Evolutionary conservation across 2,797 vertebrate species (phyloP).

Genomic region (Sciaenops ocellatus): DNA sequence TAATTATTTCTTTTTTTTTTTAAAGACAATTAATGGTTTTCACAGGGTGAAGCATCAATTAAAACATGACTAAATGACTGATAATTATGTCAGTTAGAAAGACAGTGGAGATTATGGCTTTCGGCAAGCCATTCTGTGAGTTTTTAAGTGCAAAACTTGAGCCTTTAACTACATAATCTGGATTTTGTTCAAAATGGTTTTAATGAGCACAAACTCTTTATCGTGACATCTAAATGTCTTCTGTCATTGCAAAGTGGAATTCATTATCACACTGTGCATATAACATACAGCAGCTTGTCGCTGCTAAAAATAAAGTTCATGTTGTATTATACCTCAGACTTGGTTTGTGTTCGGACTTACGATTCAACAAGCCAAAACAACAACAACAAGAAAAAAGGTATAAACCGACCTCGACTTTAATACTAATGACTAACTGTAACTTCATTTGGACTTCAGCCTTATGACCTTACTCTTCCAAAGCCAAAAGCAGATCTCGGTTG

Average conservation of each 20-base stretch:
- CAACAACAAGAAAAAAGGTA: background rate
- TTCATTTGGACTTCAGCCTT: slow-evolving; percentile 31
- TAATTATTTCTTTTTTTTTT: too few species aligned
- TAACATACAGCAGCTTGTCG: background rate
- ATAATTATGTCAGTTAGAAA: slow-evolving; percentile 19
- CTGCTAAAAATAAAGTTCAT: background rate
- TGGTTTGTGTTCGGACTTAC: background rate
- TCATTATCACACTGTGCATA: background rate
- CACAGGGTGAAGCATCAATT: slow-evolving; percentile 3
- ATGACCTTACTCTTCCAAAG: slow-evolving; percentile 19
- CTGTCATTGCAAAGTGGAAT: background rate
- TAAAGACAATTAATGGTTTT: slow-evolving; percentile 24
- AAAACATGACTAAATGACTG: slow-evolving; percentile 11
- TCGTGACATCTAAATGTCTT: background rate
- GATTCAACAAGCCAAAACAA: background rate
- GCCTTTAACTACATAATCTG: background rate
- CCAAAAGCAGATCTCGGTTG: slow-evolving; percentile 15
- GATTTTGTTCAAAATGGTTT: background rate
- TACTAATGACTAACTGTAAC: slow-evolving; percentile 11
- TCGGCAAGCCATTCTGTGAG: background rate
- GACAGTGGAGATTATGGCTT: slow-evolving; percentile 5
- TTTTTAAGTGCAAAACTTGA: background rate
- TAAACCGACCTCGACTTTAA: background rate
- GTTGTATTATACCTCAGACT: background rate
- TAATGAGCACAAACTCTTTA: slow-evolving; percentile 6